Evolutionary conservation across 1,140 invertebrate genomes (phyloP).

Genomic region (Alviniconcha marisindica): DNA sequence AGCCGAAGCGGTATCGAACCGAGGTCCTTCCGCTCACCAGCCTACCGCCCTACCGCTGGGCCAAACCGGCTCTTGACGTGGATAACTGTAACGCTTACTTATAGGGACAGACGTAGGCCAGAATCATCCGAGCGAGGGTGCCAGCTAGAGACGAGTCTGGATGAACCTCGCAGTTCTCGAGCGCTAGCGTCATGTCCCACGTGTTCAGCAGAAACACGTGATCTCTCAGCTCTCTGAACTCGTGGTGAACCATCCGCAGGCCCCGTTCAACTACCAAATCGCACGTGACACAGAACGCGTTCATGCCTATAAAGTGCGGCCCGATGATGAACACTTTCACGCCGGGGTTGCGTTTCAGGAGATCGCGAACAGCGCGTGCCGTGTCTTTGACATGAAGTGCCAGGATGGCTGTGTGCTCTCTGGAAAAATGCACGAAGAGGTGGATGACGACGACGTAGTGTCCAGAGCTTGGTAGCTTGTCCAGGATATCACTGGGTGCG

Average conservation of each 20-base stretch:
- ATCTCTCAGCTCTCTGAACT: slow-evolving; percentile 28
- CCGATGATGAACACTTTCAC: slow-evolving; percentile 33
- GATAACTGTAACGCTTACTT: no score
- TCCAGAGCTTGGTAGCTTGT: slow-evolving; percentile 10
- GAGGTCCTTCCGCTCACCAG: no score
- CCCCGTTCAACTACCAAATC: not conserved
- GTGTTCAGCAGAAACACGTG: slow-evolving; percentile 31
- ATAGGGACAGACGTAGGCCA: slow-evolving; percentile 21
- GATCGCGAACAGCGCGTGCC: slow-evolving; percentile 4
- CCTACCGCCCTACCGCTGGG: no score
- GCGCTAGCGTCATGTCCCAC: slow-evolving; percentile 43
- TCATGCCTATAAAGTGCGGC: slow-evolving; percentile 26
- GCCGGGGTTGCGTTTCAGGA: slow-evolving; percentile 23
- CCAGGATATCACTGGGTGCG: not conserved
- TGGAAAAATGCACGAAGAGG: slow-evolving; percentile 30
- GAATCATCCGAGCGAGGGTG: not conserved
- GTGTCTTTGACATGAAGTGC: not conserved
- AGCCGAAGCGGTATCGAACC: no score
- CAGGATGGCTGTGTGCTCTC: slow-evolving; percentile 9
- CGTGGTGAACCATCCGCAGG: not conserved
- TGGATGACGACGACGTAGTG: slow-evolving; percentile 37
- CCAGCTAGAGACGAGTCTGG: not conserved
- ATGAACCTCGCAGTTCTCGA: slow-evolving; percentile 29
- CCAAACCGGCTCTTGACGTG: no score
- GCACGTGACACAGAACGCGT: not conserved